phyloP scores from a whole-genome alignment of 2,888 invertebrate species.

The Sinotaia quadrata region DNA sequence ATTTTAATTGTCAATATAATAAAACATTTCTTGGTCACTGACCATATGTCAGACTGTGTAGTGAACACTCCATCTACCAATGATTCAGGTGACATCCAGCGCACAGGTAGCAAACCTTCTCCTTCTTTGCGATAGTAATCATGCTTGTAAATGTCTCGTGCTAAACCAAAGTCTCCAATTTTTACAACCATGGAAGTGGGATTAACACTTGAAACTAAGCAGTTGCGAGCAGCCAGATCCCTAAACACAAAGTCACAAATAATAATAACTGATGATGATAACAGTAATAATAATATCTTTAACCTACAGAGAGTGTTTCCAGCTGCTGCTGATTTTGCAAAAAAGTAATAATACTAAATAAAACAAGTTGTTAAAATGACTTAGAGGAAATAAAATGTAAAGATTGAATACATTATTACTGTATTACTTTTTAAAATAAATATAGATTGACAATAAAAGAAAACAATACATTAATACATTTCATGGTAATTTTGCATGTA shows the following conservation, averaged over 20 bases:
- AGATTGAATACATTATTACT: too few relatives aligned
- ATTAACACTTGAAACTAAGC: conserved; percentile 79
- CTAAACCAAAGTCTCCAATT: conserved; percentile 97
- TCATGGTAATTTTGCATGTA: too few relatives aligned
- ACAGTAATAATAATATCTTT: too few relatives aligned
- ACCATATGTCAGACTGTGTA: conserved; percentile 96
- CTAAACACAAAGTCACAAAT: conserved; percentile 61
- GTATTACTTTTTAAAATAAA: too few relatives aligned
- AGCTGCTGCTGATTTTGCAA: too few relatives aligned
- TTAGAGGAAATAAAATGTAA: too few relatives aligned
- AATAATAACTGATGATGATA: too few relatives aligned
- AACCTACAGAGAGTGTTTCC: too few relatives aligned
- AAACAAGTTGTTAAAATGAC: too few relatives aligned
- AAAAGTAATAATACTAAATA: too few relatives aligned
- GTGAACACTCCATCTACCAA: conserved; percentile 96
- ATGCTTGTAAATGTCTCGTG: conserved; percentile 95
- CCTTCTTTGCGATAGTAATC: conserved; percentile 98
- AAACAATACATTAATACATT: too few relatives aligned
- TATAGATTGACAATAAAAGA: too few relatives aligned
- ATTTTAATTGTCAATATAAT: background rate
- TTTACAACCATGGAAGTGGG: conserved; percentile 83
- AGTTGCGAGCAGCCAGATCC: conserved; percentile 96
- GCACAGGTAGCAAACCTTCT: conserved; percentile 88
- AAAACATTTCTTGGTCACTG: conserved; percentile 36
- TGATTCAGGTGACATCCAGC: conserved; percentile 99